Conservation (phyloP, 2,113 vertebrate species). For the Phrynosoma blainvillii region DNA sequence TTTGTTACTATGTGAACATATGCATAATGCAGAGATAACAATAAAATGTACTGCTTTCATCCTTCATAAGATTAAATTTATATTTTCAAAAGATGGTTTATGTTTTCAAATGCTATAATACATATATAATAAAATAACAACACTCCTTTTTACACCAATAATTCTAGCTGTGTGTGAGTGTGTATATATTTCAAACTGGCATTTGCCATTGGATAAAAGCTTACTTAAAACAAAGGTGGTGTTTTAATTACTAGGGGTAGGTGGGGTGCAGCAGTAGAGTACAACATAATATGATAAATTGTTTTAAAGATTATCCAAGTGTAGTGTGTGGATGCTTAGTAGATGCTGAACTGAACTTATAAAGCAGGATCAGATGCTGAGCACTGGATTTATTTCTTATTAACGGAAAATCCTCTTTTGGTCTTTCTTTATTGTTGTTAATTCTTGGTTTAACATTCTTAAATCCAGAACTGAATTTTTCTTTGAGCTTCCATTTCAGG, state of each 20-base stretch:
- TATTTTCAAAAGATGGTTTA: not conserved
- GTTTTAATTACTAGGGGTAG: no score
- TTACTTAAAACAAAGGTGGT: no score
- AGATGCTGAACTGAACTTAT: not conserved
- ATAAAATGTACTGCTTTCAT: not conserved
- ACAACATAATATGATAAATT: not conserved
- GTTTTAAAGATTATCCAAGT: not conserved
- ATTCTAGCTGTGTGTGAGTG: not conserved
- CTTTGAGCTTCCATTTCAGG: not conserved
- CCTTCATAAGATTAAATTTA: not conserved
- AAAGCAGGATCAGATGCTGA: not conserved
- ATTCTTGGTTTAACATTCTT: not conserved
- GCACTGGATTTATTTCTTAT: not conserved
- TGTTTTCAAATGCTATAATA: not conserved
- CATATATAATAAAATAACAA: not conserved
- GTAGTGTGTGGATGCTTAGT: not conserved
- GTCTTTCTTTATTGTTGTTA: not conserved
- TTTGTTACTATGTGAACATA: not conserved
- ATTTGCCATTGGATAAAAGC: no score
- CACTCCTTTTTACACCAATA: not conserved
- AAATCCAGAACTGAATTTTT: not conserved
- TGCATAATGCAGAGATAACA: not conserved
- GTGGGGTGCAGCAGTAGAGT: no score
- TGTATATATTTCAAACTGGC: no score
- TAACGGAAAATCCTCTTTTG: not conserved